Base-by-base conservation (phyloP, 2,888 invertebrate species). In the Meghimatium bilineatum region DNA sequence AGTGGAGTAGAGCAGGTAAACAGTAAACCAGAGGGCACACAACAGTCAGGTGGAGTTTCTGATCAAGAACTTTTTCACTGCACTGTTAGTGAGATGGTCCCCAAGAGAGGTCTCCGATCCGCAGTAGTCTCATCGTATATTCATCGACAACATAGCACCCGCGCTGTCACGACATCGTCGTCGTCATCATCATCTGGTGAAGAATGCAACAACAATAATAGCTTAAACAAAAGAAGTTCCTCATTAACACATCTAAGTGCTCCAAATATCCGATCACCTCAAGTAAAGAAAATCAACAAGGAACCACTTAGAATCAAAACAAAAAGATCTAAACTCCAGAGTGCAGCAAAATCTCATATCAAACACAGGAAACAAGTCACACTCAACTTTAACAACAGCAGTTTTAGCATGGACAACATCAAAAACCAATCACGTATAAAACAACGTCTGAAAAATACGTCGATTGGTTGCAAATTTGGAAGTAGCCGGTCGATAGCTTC, bases 171-270 rank as follows among this genome's bases (percentile, higher is more conserved):
- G 6, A 5, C 20, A 26, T 14, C 38, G 38, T 17, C 36, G 23
- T 69, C 44, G 12, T 44, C 44, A 44, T 44, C 44, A 44, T 44
- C 44, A 44, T 44, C 69, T 38, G 2, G 1, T 36, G 2, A 34
- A 6, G 36, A 69, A 38, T 38, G 38, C 69, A 69, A 69, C 23
- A 69, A 69, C 26, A 69, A 69, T 36, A 69, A 69, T 36, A 69
- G 1, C 26, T n/a, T n/a, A n/a, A 34, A 6, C 2, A 20, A 17
- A 20, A 17, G 20, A 17, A 6, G 23, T 2, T 1, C 34, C 38
- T 26, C 26, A 23, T 23, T 38, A 3, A 8, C 23, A 20, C 1
- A 6, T 0, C 36, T 23, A 6, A 20, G 29, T 20, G 3, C 36
- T 26, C 6, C 26, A 36, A 8, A 23, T 23, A 34, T 5, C 8